phyloP scores from a whole-genome alignment of 2,888 invertebrate genomes.

The Netelia fuscicornis region DNA sequence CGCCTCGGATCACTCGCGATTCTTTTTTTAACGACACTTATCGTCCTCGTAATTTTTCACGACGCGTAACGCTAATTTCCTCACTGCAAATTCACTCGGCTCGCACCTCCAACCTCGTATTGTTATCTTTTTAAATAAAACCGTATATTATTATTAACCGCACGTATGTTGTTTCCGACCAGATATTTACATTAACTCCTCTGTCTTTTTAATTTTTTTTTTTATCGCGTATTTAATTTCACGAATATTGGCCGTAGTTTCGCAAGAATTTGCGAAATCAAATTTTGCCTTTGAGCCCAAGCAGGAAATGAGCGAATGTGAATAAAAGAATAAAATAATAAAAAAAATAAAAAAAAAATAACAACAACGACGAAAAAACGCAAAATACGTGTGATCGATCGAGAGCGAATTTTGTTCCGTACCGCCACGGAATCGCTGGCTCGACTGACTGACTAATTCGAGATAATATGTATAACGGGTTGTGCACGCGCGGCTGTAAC shows the following conservation, averaged over 20 bases:
- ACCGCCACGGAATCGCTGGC: conserved; percentile 76
- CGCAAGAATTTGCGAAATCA: too few species aligned
- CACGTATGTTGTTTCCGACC: not conserved
- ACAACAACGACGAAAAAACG: conserved; percentile 11
- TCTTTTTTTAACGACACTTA: not conserved
- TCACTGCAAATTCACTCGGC: conserved; percentile 27
- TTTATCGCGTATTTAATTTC: too few species aligned
- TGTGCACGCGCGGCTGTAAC: conserved; percentile 74
- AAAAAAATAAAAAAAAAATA: not conserved
- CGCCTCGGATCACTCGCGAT: conserved; percentile 29
- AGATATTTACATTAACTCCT: too few species aligned
- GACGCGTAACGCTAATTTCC: not conserved
- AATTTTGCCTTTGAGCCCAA: not conserved
- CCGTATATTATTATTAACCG: not conserved
- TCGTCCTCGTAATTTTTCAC: too few species aligned
- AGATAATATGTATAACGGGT: conserved; percentile 82
- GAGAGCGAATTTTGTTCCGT: conserved; percentile 63
- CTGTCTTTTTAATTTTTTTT: too few species aligned
- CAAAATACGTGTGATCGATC: conserved; percentile 27
- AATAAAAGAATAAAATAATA: not conserved
- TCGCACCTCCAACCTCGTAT: not conserved
- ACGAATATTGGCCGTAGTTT: too few species aligned
- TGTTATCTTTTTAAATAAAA: not conserved
- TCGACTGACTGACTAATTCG: conserved; percentile 81
- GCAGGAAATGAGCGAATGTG: not conserved